Conservation (phyloP, 2,113 vertebrate species). For the Vanacampus margaritifer region DNA sequence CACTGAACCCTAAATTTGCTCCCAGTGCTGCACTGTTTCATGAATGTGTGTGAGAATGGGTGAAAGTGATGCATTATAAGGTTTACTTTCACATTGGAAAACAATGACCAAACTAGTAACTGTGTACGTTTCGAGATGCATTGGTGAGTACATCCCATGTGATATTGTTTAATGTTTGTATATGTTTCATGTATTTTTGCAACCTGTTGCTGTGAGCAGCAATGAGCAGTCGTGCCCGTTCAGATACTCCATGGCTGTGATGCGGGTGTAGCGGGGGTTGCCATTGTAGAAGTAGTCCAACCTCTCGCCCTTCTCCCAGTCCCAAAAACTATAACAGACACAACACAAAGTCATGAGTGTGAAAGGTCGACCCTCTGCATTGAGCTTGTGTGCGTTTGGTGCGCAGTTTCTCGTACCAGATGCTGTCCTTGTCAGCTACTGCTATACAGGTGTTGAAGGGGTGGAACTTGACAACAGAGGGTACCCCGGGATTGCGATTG, state of each 20-base stretch:
- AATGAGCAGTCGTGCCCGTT: conserved; percentile 78
- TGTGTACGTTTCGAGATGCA: no score
- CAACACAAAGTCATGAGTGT: not conserved
- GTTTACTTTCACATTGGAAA: no score
- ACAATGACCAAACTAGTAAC: no score
- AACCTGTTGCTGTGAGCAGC: conserved; percentile 66
- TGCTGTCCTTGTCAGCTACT: conserved; percentile 96
- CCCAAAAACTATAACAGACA: conserved; percentile 83
- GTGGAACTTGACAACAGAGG: conserved; percentile 96
- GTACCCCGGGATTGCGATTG: conserved; percentile 93
- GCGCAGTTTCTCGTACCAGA: conserved; percentile 78
- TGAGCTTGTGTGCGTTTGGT: not conserved
- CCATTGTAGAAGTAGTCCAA: conserved; percentile 98
- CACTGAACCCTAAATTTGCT: no score
- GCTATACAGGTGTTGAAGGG: conserved; percentile 95
- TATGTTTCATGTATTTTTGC: not conserved
- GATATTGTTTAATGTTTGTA: not conserved
- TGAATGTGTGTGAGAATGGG: no score
- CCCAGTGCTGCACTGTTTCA: no score
- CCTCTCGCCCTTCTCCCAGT: conserved; percentile 97
- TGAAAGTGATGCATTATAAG: no score
- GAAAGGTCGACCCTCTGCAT: not conserved
- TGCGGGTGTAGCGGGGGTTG: conserved; percentile 92
- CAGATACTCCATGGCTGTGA: conserved; percentile 97
- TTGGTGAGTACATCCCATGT: no score